phyloP scores from a whole-genome alignment of 2,113 vertebrate genomes.

The Oceanodroma tethys region DNA sequence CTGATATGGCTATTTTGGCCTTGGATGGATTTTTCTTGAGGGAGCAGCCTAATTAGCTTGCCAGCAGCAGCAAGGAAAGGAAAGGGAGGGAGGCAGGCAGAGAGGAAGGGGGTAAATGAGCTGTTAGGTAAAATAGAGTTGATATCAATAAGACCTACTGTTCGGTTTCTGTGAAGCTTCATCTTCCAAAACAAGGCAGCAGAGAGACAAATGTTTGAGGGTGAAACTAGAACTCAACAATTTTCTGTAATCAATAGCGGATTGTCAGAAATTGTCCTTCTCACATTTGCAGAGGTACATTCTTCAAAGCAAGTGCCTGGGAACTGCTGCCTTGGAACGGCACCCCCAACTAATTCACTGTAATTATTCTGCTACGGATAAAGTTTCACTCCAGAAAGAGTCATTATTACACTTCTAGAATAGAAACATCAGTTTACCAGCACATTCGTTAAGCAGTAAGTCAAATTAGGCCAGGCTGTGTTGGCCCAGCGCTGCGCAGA shows the following conservation, averaged over 20 bases:
- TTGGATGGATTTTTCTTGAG: constrained; percentile 61
- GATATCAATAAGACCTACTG: constrained; percentile 40
- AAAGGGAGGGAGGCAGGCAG: neutral
- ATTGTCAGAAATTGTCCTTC: constrained; percentile 3
- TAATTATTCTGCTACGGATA: neutral
- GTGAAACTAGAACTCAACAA: constrained; percentile 43
- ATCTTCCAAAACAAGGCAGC: constrained; percentile 47
- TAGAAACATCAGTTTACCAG: neutral
- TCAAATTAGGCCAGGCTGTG: neutral
- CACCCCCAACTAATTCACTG: constrained; percentile 15
- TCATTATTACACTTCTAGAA: neutral
- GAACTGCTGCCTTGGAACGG: neutral
- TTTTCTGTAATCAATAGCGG: constrained; percentile 37
- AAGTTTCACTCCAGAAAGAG: constrained; percentile 42
- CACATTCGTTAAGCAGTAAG: neutral
- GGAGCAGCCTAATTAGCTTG: constrained; percentile 59
- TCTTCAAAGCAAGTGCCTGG: constrained; percentile 30
- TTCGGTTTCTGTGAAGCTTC: constrained; percentile 17
- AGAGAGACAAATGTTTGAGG: constrained; percentile 22
- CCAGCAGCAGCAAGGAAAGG: constrained; percentile 12
- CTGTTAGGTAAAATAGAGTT: constrained; percentile 39
- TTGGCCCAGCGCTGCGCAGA: neutral
- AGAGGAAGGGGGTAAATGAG: constrained; percentile 25
- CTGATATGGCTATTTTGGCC: constrained; percentile 36
- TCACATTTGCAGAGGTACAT: constrained; percentile 10